A percentile compares a stretch with the other conserved stretches of the same genome.
Evolutionary conservation across 1,140 invertebrate species (phyloP).

Genomic region (Vollenhovia emeryi): DNA sequence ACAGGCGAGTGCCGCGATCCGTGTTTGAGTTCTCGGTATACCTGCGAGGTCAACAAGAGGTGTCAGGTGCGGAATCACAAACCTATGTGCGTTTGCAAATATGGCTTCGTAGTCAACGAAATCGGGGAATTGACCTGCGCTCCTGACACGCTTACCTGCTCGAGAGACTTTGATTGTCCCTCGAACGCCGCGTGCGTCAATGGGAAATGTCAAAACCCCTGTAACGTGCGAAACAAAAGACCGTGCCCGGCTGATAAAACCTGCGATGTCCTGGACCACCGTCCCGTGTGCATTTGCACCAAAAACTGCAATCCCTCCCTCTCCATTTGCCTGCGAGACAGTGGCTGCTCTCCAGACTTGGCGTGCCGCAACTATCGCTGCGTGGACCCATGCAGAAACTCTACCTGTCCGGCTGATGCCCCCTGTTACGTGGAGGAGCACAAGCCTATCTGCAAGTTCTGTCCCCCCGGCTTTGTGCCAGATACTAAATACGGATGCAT

Average conservation of each 20-base stretch:
- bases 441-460: constrained; percentile 97
- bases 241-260: constrained; percentile 92
- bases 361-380: constrained; percentile 96
- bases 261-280: constrained; percentile 94
- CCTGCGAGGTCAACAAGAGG: constrained; percentile 92
- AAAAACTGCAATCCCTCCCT: constrained; percentile 94
- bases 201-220: constrained; percentile 94
- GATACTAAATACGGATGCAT: constrained; percentile 96
- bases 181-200: constrained; percentile 93
- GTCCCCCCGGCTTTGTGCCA: constrained; percentile 94
- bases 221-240: constrained; percentile 86
- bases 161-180: constrained; percentile 93
- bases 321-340: constrained; percentile 95
- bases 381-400: constrained; percentile 94
- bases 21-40: constrained; percentile 87
- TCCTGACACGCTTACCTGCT: constrained; percentile 91
- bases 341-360: constrained; percentile 93
- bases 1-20: constrained; percentile 92
- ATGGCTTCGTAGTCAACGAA: constrained; percentile 94
- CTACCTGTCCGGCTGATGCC: constrained; percentile 91
- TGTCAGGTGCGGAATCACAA: constrained; percentile 94
- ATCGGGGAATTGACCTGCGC: constrained; percentile 93
- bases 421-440: constrained; percentile 97
- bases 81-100: constrained; percentile 95
- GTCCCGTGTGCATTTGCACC: constrained; percentile 93